A percentile compares a stretch with the other conserved stretches of the same genome.
Conservation (phyloP, 2,113 vertebrate species). For the Austrofundulus limnaeus region DNA sequence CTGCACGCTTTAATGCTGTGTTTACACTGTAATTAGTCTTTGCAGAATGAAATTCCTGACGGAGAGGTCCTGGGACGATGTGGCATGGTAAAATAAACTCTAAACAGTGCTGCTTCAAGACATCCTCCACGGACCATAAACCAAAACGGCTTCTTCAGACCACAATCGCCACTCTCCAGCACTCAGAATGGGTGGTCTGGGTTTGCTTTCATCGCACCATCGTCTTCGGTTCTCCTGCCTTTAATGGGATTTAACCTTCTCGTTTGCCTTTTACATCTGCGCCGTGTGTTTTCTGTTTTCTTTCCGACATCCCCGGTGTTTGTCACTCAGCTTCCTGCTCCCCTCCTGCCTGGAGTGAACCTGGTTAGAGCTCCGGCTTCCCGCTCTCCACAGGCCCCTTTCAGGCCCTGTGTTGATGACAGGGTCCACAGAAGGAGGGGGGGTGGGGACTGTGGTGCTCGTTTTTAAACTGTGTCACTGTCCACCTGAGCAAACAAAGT, state of each 20-base stretch:
- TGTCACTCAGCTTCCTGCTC: slow-evolving; percentile 68
- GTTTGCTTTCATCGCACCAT: slow-evolving; percentile 30
- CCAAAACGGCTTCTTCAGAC: slow-evolving; percentile 70
- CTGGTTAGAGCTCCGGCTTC: slow-evolving; percentile 83
- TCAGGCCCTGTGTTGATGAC: slow-evolving; percentile 86
- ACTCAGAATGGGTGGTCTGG: slow-evolving; percentile 75
- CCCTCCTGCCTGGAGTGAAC: slow-evolving; percentile 83
- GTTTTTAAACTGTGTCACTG: slow-evolving; percentile 94
- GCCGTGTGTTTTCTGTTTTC: slow-evolving; percentile 16
- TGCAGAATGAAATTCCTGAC: slow-evolving; percentile 78
- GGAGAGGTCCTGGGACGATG: slow-evolving; percentile 69
- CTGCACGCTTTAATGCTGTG: slow-evolving; percentile 86
- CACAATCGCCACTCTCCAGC: slow-evolving; percentile 71
- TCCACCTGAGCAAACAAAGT: slow-evolving; percentile 98
- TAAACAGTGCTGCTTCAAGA: slow-evolving; percentile 78
- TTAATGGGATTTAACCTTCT: slow-evolving; percentile 31
- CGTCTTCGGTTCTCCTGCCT: slow-evolving; percentile 32
- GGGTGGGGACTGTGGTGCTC: slow-evolving; percentile 81
- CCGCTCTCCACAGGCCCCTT: slow-evolving; percentile 82
- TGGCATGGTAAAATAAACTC: slow-evolving; percentile 76
- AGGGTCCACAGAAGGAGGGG: slow-evolving; percentile 82
- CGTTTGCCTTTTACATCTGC: slow-evolving; percentile 40
- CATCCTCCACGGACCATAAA: slow-evolving; percentile 80
- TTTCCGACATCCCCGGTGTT: slow-evolving; percentile 32
- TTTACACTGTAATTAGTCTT: slow-evolving; percentile 88